These are phyloP conservation scores for Botia kubotai DNA, from an alignment of 2,797 vertebrate species.

Conservation along the genomic window DNA sequence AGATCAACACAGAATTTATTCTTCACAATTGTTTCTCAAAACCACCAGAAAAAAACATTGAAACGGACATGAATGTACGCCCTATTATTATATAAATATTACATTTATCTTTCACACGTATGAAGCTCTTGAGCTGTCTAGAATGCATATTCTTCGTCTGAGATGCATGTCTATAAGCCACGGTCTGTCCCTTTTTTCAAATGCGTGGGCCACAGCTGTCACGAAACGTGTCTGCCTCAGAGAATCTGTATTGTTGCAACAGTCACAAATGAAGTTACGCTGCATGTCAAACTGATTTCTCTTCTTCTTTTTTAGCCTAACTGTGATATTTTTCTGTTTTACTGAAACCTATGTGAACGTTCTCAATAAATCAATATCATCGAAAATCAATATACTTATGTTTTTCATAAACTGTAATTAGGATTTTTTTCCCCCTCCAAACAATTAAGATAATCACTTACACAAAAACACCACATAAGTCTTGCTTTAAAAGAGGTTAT, in stretches of 20 bases:
- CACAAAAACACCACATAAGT: neutral
- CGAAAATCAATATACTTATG: too few relatives aligned
- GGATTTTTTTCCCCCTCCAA: neutral
- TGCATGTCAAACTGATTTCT: too few relatives aligned
- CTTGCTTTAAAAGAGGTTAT: neutral
- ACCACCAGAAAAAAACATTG: conserved; percentile 25
- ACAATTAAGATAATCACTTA: too few relatives aligned
- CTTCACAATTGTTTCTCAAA: neutral
- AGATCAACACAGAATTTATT: neutral
- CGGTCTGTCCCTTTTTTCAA: conserved; percentile 45
- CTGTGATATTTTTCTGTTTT: neutral
- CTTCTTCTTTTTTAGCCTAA: neutral
- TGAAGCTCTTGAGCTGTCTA: neutral
- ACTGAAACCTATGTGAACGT: neutral
- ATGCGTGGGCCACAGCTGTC: conserved; percentile 31
- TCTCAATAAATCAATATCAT: too few relatives aligned
- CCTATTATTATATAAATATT: too few relatives aligned
- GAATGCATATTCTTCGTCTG: neutral
- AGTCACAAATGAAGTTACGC: neutral
- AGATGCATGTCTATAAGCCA: conserved; percentile 3
- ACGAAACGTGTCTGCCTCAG: neutral
- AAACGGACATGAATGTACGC: neutral
- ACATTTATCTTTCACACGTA: neutral
- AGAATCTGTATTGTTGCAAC: neutral
- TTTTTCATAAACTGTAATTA: neutral